Conservation (phyloP, 2,888 invertebrate species). For the Diadegma fenestrale region DNA sequence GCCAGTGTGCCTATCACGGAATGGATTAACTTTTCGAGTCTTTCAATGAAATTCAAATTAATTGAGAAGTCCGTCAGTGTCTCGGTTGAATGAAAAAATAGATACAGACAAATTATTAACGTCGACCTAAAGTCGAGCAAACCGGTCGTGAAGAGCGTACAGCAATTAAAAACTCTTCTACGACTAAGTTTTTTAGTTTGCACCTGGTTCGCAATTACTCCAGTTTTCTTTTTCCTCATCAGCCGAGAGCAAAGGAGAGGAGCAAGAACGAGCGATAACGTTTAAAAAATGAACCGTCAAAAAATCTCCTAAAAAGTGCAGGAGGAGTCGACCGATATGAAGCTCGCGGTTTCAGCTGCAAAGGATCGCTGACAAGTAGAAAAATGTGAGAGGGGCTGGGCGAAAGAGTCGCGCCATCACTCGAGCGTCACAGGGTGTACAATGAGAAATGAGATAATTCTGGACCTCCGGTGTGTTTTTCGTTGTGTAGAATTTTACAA, state of each 20-base stretch:
- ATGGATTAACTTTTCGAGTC: neutral
- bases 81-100: neutral
- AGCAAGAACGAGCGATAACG: neutral
- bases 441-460: slow-evolving; percentile 49
- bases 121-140: neutral
- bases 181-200: neutral
- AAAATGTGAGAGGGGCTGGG: slow-evolving; percentile 23
- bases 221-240: neutral
- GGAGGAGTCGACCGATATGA: slow-evolving; percentile 21
- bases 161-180: slow-evolving; percentile 34
- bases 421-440: slow-evolving; percentile 30
- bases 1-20: neutral
- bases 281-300: slow-evolving; percentile 35
- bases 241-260: neutral
- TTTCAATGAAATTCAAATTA: slow-evolving; percentile 11
- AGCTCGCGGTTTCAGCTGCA: slow-evolving; percentile 25
- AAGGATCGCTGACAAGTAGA: slow-evolving; percentile 47
- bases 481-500: slow-evolving; percentile 3
- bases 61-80: neutral
- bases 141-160: neutral
- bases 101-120: slow-evolving; percentile 1
- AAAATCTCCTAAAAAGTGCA: slow-evolving; percentile 46
- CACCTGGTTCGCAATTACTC: slow-evolving; percentile 22
- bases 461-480: slow-evolving; percentile 22
- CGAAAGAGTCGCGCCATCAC: slow-evolving; percentile 30